Evolutionary conservation across 2,888 invertebrate species (phyloP).

Genomic region (Zootermopsis nevadensis): DNA sequence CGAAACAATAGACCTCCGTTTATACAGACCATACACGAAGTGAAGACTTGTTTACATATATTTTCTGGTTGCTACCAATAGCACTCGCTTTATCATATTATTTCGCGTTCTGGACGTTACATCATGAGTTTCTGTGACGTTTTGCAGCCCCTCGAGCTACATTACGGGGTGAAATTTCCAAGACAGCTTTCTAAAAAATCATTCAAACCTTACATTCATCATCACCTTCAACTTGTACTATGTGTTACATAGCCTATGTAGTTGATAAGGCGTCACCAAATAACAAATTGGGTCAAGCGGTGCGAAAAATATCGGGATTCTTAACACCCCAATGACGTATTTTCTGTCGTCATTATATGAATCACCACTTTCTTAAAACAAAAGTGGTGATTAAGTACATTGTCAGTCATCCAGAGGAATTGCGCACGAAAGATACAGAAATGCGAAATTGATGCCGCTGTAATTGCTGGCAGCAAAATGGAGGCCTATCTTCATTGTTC

Average conservation of each 20-base stretch:
- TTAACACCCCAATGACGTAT: neutral
- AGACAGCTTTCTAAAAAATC: no score
- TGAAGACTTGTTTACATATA: no score
- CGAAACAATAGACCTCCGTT: no score
- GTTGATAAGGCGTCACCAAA: neutral
- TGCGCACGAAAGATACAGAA: neutral
- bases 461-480: neutral
- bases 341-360: neutral
- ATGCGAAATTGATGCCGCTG: neutral
- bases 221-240: no score
- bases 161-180: no score
- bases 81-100: no score
- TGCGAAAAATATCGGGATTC: neutral
- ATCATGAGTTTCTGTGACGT: no score
- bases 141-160: no score
- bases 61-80: no score
- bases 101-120: no score
- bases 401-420: neutral
- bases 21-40: no score
- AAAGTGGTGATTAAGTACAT: neutral
- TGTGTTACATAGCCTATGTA: neutral
- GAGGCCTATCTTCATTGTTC: neutral
- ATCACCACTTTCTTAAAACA: neutral
- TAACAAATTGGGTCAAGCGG: neutral
- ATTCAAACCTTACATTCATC: no score